Evolutionary conservation across 2,113 vertebrate species (phyloP).

Genomic region (Benitochromis conjunctus): DNA sequence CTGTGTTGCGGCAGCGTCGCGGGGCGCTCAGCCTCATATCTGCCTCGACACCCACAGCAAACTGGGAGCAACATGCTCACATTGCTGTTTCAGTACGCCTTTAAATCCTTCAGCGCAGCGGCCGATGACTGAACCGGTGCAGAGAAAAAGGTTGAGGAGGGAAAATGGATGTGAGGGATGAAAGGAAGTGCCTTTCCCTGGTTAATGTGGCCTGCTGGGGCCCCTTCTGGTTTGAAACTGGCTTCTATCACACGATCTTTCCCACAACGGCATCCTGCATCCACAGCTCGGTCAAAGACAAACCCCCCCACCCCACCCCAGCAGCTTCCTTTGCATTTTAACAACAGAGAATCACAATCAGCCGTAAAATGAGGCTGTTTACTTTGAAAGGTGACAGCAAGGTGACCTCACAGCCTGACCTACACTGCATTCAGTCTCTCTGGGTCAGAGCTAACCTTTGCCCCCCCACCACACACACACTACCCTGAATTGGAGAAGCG

Average conservation of each 20-base stretch:
- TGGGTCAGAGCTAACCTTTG: background rate
- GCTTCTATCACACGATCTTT: background rate
- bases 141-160: background rate
- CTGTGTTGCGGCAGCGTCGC: background rate
- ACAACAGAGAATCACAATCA: background rate
- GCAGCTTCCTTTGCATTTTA: background rate
- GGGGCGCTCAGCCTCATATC: background rate
- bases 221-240: background rate
- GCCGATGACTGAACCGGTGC: background rate
- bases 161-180: background rate
- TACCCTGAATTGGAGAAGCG: too few relatives aligned
- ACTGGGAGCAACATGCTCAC: background rate
- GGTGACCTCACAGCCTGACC: too few relatives aligned
- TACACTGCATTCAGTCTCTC: background rate
- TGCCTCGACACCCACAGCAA: background rate
- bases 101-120: conserved; percentile 13
- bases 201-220: background rate
- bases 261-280: background rate
- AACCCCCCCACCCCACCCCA: background rate
- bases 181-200: conserved; percentile 37
- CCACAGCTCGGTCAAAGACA: background rate
- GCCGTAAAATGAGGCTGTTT: background rate
- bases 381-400: background rate
- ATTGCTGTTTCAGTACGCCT: background rate
- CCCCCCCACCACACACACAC: background rate